Evolutionary conservation across 2,113 vertebrate species (phyloP).

Genomic region (Ictidomys tridecemlineatus): DNA sequence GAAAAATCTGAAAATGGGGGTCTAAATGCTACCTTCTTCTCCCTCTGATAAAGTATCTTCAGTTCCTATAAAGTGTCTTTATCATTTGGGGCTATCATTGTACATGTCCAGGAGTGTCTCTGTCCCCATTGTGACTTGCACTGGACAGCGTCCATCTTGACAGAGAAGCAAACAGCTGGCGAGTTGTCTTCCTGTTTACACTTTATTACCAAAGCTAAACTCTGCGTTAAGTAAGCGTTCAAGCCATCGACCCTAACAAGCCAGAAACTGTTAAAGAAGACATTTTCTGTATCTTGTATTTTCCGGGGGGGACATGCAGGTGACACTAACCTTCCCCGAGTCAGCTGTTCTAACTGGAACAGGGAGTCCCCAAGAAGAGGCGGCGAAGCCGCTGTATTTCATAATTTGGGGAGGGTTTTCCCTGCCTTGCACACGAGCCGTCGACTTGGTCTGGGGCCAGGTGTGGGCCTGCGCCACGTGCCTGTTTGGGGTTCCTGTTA

Average conservation of each 20-base stretch:
- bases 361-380: background rate
- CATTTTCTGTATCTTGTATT: background rate
- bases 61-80: background rate
- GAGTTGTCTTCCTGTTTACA: conserved; percentile 29
- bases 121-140: background rate
- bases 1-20: background rate
- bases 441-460: conserved; percentile 45
- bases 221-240: conserved; percentile 24
- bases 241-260: background rate
- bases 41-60: background rate
- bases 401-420: background rate
- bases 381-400: background rate
- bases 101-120: background rate
- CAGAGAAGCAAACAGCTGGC: background rate
- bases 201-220: background rate
- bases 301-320: conserved; percentile 10
- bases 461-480: background rate
- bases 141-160: background rate
- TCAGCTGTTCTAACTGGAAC: background rate
- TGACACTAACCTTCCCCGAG: background rate
- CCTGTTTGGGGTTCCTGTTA: conserved; percentile 45
- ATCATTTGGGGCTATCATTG: background rate
- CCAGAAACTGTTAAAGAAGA: background rate
- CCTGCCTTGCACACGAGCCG: background rate
- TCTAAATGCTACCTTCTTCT: background rate